A percentile compares a stretch with the other conserved stretches of the same genome.
Conservation (phyloP, 2,888 invertebrate genomes). For the Agrotis puta region DNA sequence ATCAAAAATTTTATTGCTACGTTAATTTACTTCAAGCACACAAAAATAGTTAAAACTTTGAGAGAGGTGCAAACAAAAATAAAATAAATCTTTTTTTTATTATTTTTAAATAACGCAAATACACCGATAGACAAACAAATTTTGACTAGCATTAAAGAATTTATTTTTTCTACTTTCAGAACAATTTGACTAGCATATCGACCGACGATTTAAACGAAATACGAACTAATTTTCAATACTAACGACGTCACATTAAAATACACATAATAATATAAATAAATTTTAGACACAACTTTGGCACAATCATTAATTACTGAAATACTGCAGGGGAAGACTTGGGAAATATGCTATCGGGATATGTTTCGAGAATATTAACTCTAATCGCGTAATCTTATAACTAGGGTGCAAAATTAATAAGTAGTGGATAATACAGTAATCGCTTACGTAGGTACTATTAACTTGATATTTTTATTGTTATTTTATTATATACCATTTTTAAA, state of each 20-base stretch:
- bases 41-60: slow-evolving; percentile 79
- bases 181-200: slow-evolving; percentile 88
- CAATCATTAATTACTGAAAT: slow-evolving; percentile 85
- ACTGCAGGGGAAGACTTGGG: slow-evolving; percentile 89
- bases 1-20: slow-evolving; percentile 89
- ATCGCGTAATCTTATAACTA: slow-evolving; percentile 83
- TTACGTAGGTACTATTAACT: slow-evolving; percentile 68
- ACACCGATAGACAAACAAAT: slow-evolving; percentile 81
- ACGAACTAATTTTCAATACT: slow-evolving; percentile 73
- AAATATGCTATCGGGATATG: slow-evolving; percentile 86
- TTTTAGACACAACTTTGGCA: slow-evolving; percentile 88
- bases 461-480: slow-evolving; percentile 66
- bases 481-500: slow-evolving; percentile 53
- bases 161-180: slow-evolving; percentile 80
- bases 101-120: slow-evolving; percentile 72
- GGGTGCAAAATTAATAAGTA: slow-evolving; percentile 87
- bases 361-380: slow-evolving; percentile 82
- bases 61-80: slow-evolving; percentile 75
- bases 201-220: slow-evolving; percentile 77
- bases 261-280: slow-evolving; percentile 67
- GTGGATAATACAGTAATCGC: slow-evolving; percentile 78
- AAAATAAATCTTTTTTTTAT: slow-evolving; percentile 71
- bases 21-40: slow-evolving; percentile 83
- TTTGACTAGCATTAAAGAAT: slow-evolving; percentile 87
- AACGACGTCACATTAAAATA: slow-evolving; percentile 73